Evolutionary conservation across 2,797 vertebrate genomes (phyloP).

Genomic region (Macroramphosus scolopax): DNA sequence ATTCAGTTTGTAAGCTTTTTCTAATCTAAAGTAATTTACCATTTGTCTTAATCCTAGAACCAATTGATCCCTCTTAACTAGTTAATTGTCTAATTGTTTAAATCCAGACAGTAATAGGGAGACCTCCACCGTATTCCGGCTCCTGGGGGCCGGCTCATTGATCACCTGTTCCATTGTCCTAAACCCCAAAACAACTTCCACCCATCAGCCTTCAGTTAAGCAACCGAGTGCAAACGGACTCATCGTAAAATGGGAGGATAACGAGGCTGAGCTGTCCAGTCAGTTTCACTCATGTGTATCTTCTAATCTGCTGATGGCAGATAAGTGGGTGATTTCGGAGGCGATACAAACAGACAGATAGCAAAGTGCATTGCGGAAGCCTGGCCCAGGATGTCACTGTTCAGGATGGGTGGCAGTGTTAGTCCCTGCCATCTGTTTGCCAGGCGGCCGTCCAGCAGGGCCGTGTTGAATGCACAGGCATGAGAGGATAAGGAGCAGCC

Average conservation of each 20-base stretch:
- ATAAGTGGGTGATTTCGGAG: slow-evolving; percentile 57
- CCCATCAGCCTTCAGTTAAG: slow-evolving; percentile 20
- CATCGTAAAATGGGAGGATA: slow-evolving; percentile 63
- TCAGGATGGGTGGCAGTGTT: slow-evolving; percentile 75
- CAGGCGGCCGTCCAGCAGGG: slow-evolving; percentile 74
- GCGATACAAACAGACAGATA: slow-evolving; percentile 61
- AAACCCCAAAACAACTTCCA: slow-evolving; percentile 33
- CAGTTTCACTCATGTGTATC: slow-evolving; percentile 69
- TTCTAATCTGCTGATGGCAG: slow-evolving; percentile 70
- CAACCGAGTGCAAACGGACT: slow-evolving; percentile 28
- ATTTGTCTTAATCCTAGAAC: slow-evolving; percentile 54
- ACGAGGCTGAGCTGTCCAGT: slow-evolving; percentile 67
- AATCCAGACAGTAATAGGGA: slow-evolving; percentile 60
- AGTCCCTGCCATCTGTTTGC: slow-evolving; percentile 81
- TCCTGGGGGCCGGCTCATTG: slow-evolving; percentile 23
- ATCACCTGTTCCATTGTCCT: slow-evolving; percentile 44
- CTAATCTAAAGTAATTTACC: slow-evolving; percentile 67
- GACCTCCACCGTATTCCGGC: slow-evolving; percentile 21
- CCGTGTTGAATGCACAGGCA: slow-evolving; percentile 60
- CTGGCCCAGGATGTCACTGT: slow-evolving; percentile 70
- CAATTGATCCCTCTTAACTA: slow-evolving; percentile 68
- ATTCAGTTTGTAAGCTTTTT: slow-evolving; percentile 60
- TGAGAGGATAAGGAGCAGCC: slow-evolving; percentile 52
- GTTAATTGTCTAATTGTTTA: slow-evolving; percentile 72
- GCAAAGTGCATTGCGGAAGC: slow-evolving; percentile 57